These are phyloP conservation scores for Enteromius afrohamiltoni DNA, from an alignment of 2,797 vertebrate genomes.

Conservation along the genomic window DNA sequence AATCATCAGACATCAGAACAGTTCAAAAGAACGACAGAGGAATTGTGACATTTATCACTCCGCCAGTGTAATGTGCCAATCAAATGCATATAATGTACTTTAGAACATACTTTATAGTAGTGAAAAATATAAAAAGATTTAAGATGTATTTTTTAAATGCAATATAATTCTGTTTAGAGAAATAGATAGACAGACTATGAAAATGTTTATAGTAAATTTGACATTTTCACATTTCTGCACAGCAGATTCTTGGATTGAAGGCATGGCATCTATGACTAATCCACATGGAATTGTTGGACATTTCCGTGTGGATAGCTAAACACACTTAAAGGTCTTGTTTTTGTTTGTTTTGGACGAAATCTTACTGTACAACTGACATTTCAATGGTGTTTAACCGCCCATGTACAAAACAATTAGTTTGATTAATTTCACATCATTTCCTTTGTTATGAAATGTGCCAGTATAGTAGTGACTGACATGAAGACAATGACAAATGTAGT, in stretches of 20 bases:
- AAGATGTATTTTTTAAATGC: neutral
- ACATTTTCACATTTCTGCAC: conserved; percentile 40
- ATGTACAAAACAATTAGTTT: conserved; percentile 50
- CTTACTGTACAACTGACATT: conserved; percentile 53
- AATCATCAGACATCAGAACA: conserved; percentile 36
- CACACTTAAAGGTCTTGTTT: conserved; percentile 63
- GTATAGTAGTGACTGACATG: conserved; percentile 43
- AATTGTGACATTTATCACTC: neutral
- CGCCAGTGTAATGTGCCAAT: neutral
- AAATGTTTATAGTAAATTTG: neutral
- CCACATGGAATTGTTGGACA: conserved; percentile 60
- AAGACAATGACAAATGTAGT: conserved; percentile 13
- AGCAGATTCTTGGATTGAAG: conserved; percentile 58
- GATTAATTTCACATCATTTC: conserved; percentile 43
- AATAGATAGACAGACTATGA: neutral
- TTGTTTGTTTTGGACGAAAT: conserved; percentile 69
- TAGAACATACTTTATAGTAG: neutral
- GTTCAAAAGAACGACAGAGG: conserved; percentile 24
- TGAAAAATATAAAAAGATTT: neutral
- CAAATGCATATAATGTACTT: neutral
- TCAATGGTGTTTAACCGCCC: conserved; percentile 62
- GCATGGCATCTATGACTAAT: conserved; percentile 59
- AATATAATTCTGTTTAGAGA: neutral
- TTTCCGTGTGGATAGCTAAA: conserved; percentile 65
- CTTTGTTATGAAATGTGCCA: conserved; percentile 35